These are phyloP conservation scores for Phengaris alcon DNA, from an alignment of 2,888 invertebrate genomes.

Conservation along the genomic window DNA sequence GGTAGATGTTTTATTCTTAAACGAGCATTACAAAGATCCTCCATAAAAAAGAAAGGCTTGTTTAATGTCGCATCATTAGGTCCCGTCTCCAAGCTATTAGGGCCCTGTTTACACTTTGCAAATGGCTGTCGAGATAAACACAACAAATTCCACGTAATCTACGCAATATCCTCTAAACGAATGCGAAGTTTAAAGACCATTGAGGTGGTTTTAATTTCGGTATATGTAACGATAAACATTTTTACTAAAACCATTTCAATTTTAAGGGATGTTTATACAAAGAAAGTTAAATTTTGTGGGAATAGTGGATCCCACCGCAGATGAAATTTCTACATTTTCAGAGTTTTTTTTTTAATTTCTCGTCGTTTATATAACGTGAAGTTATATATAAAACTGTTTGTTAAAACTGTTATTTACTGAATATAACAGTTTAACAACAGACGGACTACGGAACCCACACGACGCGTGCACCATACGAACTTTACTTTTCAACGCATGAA, in stretches of 20 bases:
- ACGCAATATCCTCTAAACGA: not conserved
- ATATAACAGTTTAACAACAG: too few relatives aligned
- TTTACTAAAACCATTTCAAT: too few relatives aligned
- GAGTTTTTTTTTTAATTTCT: too few relatives aligned
- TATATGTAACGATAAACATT: not conserved
- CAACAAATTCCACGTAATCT: not conserved
- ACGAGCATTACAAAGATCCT: not conserved
- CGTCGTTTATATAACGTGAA: too few relatives aligned
- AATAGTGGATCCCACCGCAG: too few relatives aligned
- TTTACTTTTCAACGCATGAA: not conserved
- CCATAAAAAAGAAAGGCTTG: not conserved
- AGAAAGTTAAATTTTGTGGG: too few relatives aligned
- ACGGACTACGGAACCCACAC: not conserved
- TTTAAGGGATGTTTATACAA: too few relatives aligned
- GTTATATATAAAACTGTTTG: too few relatives aligned
- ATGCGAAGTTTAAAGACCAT: not conserved
- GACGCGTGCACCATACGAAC: not conserved
- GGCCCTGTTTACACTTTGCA: not conserved
- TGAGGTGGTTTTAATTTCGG: not conserved
- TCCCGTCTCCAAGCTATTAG: not conserved
- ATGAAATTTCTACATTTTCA: too few relatives aligned
- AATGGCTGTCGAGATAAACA: slow-evolving; percentile 10
- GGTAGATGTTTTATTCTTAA: not conserved
- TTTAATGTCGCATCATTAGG: not conserved
- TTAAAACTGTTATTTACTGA: too few relatives aligned